Percentiles rank a stretch among this genome's conserved stretches.
phyloP scores from a whole-genome alignment of 1,140 invertebrate species.

The Steinernema feltiae region DNA sequence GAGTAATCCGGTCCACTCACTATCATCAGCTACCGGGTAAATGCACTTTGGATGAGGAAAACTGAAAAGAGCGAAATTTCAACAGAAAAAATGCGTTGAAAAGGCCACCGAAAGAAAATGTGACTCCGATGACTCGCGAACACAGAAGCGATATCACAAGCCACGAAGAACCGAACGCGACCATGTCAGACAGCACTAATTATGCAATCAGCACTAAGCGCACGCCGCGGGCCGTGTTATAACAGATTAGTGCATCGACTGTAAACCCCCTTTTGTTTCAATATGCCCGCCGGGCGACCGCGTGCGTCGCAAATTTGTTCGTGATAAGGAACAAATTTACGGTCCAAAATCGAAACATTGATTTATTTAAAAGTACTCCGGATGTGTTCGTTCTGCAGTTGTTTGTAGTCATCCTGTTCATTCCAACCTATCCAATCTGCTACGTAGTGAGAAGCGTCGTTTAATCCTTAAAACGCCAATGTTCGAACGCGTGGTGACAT shows the following conservation, averaged over 20 bases:
- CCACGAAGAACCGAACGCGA: too few relatives aligned
- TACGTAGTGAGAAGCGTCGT: too few relatives aligned
- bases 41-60: background rate
- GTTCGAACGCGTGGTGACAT: too few relatives aligned
- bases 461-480: too few relatives aligned
- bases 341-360: constrained; percentile 8
- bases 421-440: background rate
- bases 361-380: background rate
- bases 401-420: background rate
- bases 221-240: background rate
- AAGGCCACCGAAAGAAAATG: too few relatives aligned
- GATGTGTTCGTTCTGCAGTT: background rate
- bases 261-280: constrained; percentile 10
- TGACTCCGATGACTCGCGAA: too few relatives aligned
- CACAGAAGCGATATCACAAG: too few relatives aligned
- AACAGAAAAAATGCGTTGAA: too few relatives aligned
- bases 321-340: constrained; percentile 5
- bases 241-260: constrained; percentile 5
- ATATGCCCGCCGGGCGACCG: constrained; percentile 6
- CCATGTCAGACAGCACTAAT: background rate
- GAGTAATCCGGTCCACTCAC: background rate
- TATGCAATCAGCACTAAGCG: constrained; percentile 1
- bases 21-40: background rate
- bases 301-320: background rate
- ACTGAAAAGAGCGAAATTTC: background rate